Base-by-base conservation (phyloP, 1,140 invertebrate species). In the Lordiphosa clarofinis region DNA sequence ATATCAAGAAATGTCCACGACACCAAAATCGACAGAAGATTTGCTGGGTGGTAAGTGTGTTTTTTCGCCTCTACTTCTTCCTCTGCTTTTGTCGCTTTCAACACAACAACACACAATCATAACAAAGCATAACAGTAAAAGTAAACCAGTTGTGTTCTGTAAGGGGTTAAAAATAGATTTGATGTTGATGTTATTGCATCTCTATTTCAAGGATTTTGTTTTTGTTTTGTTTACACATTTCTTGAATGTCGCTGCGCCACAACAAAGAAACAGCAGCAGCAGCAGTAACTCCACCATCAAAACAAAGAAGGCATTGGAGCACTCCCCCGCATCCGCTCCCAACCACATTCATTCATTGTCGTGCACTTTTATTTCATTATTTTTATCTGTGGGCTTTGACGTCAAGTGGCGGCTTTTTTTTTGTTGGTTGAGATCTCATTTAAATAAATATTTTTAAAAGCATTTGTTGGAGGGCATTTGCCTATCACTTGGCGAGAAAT, bases 1-100 rank as follows among this genome's bases (percentile, higher is more conserved):
- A 76, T 65, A 82, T 73, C 76, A 73, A 84, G 76, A 84, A 76
- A 82, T 82, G 78, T 82, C 78, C 73, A 84, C 78, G 69, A 82
- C 78, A 73, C 78, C 78, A 78, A 82, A 84, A 82, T 84, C 78
- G 38, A 72, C 67, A 46, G 78, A 82, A 82, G 78, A 82, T 82
- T 82, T 82, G 79, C 78, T 82, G 56, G 78, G 78, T 70, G 78
- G 78, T 82, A 82, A 82, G 78, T 82, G 69, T 57, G 61, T 62
- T 62, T 55, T 55, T 33, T 58, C 21, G 21, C 21, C 53, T 59
- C 66, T 67, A 50, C 52, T 49, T 54, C 13, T 52, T 55, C 36
- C 12, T 15, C 56, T 15, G 36, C 43, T 21, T 15, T 62, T 55
- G 60, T 24, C 39, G 28, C 48, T 49, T 48, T 46, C 28, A 7